Percentiles rank a stretch among this genome's conserved stretches.
Evolutionary conservation across 2,113 vertebrate species (phyloP).

Genomic region (Eublepharis macularius): DNA sequence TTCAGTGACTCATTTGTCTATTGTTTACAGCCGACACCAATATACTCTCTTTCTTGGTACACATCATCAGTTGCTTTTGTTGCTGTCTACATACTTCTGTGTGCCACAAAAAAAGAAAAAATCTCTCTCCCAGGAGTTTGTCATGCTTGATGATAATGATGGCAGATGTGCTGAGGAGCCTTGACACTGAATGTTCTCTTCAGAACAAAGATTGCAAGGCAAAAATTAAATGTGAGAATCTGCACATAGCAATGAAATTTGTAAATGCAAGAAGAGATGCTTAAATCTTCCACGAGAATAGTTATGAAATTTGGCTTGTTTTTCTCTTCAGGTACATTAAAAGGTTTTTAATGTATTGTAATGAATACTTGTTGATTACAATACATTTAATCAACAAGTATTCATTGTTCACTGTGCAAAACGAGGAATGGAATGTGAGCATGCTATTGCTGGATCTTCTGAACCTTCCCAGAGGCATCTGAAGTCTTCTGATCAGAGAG

Average conservation of each 20-base stretch:
- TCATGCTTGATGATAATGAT: not conserved
- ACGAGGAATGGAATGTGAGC: not conserved
- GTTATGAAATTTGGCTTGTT: not conserved
- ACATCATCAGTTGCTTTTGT: not conserved
- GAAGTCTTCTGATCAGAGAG: not conserved
- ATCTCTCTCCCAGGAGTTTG: not conserved
- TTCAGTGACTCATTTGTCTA: accelerated
- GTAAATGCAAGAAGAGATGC: not conserved
- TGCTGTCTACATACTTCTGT: not conserved
- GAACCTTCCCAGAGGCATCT: not conserved
- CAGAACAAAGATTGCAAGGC: not conserved
- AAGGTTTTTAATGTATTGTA: too few relatives aligned
- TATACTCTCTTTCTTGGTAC: not conserved
- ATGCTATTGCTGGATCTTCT: not conserved
- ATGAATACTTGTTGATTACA: too few relatives aligned
- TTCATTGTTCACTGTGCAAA: not conserved
- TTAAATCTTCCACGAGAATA: not conserved
- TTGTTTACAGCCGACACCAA: not conserved
- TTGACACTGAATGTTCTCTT: not conserved
- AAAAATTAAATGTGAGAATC: not conserved
- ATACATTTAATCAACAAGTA: too few relatives aligned
- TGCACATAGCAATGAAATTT: accelerated
- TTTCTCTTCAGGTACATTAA: not conserved
- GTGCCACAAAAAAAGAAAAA: not conserved
- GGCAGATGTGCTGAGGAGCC: not conserved